Evolutionary conservation across 2,797 vertebrate species (phyloP), one percentile per base, ranked within the genome.

Genomic region (Chromis chromis): DNA sequence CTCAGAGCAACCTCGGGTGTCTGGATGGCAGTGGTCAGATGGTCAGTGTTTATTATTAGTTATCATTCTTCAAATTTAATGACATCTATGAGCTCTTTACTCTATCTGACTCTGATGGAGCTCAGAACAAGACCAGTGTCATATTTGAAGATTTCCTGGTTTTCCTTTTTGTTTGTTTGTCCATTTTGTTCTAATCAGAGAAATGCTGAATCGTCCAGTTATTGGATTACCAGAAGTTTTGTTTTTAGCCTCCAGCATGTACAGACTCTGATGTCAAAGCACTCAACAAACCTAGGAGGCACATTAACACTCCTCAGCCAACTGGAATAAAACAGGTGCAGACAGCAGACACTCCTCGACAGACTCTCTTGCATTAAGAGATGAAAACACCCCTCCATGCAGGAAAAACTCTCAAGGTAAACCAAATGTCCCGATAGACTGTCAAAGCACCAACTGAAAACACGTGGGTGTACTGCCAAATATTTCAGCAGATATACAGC

Each of bases 71-170:
- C 50, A 55, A 55, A 3, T 10, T 25, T 46, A 46, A 99, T 17
- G 97, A 99, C 74, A 94, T 99, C 52, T 98, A 96, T 71, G 98
- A 99, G 81, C 96, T 99, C 22, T 99, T 99, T 81, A 98, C 96
- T 9, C 91, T 99, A 79, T 94, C 94, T 44, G 96, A 94, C 71
- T 98, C 97, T 0, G 96, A 96, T 24, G 89, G 91, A 5, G 86
- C 91, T 68, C 96, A 98, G 83, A 99, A 98, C 11, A 98, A 99
- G 91, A 99, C 98, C 57, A 99, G 98, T 58, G 97, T 98, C 25
- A 96, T 99, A 89, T 99, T 99, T 94, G 97, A 97, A 96, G 98
- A 98, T 99, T 1, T 52, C 65, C 10, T n/a, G 12, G 5, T 21
- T 44, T 49, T 12, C 42, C 24, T 36, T 42, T 44, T 48, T 68